Evolutionary conservation across 2,797 vertebrate species (phyloP), one percentile per base, ranked within the genome.

Genomic region (Tadarida brasiliensis): DNA sequence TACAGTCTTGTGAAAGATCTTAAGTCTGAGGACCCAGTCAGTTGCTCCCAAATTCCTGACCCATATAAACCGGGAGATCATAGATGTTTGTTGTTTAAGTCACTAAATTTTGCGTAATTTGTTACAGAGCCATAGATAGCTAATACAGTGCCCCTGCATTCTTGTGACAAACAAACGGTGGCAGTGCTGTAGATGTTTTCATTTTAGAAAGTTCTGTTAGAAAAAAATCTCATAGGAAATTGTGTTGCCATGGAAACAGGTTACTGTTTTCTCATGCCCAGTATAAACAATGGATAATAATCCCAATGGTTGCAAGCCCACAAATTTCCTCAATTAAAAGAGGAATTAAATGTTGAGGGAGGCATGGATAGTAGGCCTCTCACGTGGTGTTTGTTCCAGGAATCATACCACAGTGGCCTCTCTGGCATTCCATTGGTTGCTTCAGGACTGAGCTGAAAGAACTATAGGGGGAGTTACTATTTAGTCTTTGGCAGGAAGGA

Each of bases 261-360:
- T 92, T 82, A 81, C 49, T 59, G 16, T 91, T 92, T 95, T 74
- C 59, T 87, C 76, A 80, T 61, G 47, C 57, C 82, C 22, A 82
- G 14, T 82, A 49, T 96, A 96, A 94, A 95, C 56, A 87, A 19
- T 73, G 24, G 26, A 39, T 94, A 90, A 90, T 76, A 93, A 93
- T 95, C 28, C 84, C 77, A 82, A 10, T 28, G 47, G 17, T 83
- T 96, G 28, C 68, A 30, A 95, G 28, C 19, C 44, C 47, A 94
- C n/a, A 86, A 19, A 56, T 82, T 68, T 88, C 47, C 51, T 90
- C 73, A 92, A 76, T 80, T 94, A 89, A 95, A 95, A 92, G 5
- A 80, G 17, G 28, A 83, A 76, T 87, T 89, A 51, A 87, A 63
- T 87, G 22, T 82, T 88, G 51, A 90, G 47, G 67, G 63, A 87